Percentiles rank a stretch among this genome's conserved stretches.
Conservation (phyloP, 2,888 invertebrate species). For the Diploptera punctata region DNA sequence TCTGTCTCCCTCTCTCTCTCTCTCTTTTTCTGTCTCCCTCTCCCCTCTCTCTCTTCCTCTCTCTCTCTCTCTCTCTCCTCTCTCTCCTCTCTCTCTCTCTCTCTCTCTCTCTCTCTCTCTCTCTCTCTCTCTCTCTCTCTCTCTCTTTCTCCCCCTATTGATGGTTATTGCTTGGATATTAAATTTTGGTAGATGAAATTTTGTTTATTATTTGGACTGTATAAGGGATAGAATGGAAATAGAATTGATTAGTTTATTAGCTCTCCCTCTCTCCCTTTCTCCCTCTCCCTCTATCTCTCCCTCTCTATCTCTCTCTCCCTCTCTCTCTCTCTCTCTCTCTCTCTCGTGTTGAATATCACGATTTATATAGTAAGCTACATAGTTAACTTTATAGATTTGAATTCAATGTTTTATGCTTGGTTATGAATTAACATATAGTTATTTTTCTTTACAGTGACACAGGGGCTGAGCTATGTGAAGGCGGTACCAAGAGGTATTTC, state of each 20-base stretch:
- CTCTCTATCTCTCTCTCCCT: not conserved
- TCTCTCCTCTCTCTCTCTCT: conserved; percentile 9
- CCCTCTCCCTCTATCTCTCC: not conserved
- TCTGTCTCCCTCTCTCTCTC: no score
- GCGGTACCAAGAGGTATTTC: conserved; percentile 83
- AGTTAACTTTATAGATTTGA: not conserved
- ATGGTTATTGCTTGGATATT: no score
- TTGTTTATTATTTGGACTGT: no score
- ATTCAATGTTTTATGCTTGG: not conserved
- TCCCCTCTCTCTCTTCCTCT: no score
- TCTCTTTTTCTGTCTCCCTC: not conserved
- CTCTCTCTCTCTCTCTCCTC: not conserved
- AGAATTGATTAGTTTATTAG: no score
- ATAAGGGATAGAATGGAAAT: no score
- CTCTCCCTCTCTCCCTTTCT: no score
- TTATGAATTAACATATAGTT: not conserved
- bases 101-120: not conserved
- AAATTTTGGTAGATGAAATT: no score
- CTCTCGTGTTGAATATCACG: no score
- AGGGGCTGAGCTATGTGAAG: conserved; percentile 69
- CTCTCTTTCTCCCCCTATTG: no score
- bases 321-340: not conserved
- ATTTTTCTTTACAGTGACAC: conserved; percentile 53
- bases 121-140: not conserved
- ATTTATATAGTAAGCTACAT: not conserved